Conservation (phyloP, 2,888 invertebrate genomes). For the Morpho deidamia region DNA sequence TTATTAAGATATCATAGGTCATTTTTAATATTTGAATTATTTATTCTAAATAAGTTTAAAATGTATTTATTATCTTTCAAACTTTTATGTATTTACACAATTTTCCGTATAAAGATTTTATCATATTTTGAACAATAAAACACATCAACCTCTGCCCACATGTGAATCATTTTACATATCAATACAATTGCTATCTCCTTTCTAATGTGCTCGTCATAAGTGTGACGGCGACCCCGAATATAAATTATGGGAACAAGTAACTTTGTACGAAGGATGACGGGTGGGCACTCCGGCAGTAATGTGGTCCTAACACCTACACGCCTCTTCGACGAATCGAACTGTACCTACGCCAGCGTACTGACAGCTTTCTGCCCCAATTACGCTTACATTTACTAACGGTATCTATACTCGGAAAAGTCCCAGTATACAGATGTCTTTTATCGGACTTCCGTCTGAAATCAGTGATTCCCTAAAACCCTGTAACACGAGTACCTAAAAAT, state of each 20-base stretch:
- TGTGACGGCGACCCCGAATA: slow-evolving; percentile 73
- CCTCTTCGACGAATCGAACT: slow-evolving; percentile 68
- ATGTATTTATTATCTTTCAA: too few species aligned
- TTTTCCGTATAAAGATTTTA: background rate
- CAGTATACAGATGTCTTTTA: slow-evolving; percentile 8
- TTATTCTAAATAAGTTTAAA: too few species aligned
- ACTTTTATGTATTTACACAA: too few species aligned
- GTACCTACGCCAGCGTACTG: slow-evolving; percentile 42
- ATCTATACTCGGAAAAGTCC: slow-evolving; percentile 22
- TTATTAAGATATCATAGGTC: too few species aligned
- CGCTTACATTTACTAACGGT: slow-evolving; percentile 33
- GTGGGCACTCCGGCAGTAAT: slow-evolving; percentile 37
- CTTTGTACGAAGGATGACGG: slow-evolving; percentile 69
- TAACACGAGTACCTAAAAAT: background rate
- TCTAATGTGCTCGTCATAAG: slow-evolving; percentile 67
- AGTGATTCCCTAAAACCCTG: slow-evolving; percentile 1
- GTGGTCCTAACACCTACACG: slow-evolving; percentile 61
- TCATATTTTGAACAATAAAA: slow-evolving; percentile 7
- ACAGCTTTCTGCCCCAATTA: slow-evolving; percentile 66
- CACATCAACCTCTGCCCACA: slow-evolving; percentile 46
- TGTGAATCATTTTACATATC: slow-evolving; percentile 47
- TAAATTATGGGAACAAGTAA: slow-evolving; percentile 72
- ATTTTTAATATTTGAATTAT: too few species aligned
- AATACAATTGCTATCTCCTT: slow-evolving; percentile 69
- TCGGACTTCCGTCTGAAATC: background rate